phyloP scores from a whole-genome alignment of 2,797 vertebrate species.

The Amblyopsis hoosieri region DNA sequence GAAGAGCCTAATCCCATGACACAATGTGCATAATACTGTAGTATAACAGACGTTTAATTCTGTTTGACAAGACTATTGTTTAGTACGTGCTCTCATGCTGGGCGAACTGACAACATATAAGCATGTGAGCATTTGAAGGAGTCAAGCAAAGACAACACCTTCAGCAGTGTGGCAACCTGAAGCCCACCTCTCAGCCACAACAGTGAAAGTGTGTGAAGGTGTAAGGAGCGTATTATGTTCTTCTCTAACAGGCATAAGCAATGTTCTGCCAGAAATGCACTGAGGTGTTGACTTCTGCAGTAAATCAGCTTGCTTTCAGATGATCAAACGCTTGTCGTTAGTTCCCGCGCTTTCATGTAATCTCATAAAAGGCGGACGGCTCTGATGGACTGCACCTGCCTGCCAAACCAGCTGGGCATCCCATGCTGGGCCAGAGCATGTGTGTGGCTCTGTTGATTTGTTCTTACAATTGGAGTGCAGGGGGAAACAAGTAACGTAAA shows the following conservation, averaged over 20 bases:
- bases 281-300: slow-evolving; percentile 62
- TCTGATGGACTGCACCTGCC: slow-evolving; percentile 43
- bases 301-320: slow-evolving; percentile 67
- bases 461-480: slow-evolving; percentile 14
- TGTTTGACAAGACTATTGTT: slow-evolving; percentile 52
- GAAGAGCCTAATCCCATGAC: slow-evolving; percentile 49
- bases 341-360: slow-evolving; percentile 71
- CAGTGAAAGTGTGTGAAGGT: neutral
- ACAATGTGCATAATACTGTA: slow-evolving; percentile 30
- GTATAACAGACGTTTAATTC: slow-evolving; percentile 24
- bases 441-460: slow-evolving; percentile 40
- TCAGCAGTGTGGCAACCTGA: neutral
- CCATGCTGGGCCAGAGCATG: slow-evolving; percentile 44
- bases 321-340: slow-evolving; percentile 67
- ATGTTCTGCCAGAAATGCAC: slow-evolving; percentile 59
- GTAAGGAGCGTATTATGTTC: slow-evolving; percentile 7
- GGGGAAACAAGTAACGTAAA: slow-evolving; percentile 34
- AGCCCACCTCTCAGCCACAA: neutral
- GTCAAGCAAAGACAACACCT: too few relatives aligned
- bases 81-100: slow-evolving; percentile 38
- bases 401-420: slow-evolving; percentile 55
- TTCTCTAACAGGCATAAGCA: slow-evolving; percentile 40
- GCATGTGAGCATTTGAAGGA: too few relatives aligned
- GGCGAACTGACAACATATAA: too few relatives aligned
- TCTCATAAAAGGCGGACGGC: slow-evolving; percentile 64